These are phyloP conservation scores for Pachypanchax playfairii DNA, from an alignment of 2,113 vertebrate genomes.

Conservation along the genomic window DNA sequence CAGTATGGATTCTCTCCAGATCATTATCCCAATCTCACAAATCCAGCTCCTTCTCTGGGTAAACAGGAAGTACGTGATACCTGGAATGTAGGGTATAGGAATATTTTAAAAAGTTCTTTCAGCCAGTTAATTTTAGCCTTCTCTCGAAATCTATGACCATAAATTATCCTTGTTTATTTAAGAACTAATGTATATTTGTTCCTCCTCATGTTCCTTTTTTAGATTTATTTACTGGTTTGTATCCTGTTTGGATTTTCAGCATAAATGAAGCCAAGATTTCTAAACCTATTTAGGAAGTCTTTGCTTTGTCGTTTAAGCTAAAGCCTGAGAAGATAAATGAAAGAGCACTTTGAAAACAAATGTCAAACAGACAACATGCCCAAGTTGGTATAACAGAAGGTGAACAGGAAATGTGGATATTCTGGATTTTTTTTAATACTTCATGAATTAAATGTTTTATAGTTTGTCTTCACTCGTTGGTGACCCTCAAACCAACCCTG, in stretches of 20 bases:
- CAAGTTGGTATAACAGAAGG: too few species aligned
- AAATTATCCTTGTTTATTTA: conserved; percentile 12
- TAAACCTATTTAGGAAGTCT: conserved; percentile 25
- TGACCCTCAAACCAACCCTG: too few species aligned
- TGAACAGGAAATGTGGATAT: too few species aligned
- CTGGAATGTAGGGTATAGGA: neutral
- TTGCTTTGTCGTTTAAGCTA: conserved; percentile 3
- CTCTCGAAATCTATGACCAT: neutral
- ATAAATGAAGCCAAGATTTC: too few species aligned
- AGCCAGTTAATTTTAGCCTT: neutral
- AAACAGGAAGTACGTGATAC: neutral
- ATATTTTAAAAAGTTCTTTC: neutral
- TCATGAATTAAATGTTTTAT: too few species aligned
- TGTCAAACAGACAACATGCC: too few species aligned
- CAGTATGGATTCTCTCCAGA: conserved; percentile 2
- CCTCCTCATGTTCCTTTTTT: conserved; percentile 34
- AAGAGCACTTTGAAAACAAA: too few species aligned
- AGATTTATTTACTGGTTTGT: conserved; percentile 5
- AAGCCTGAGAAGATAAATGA: conserved; percentile 1
- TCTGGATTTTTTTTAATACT: too few species aligned
- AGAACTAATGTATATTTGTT: conserved; percentile 14
- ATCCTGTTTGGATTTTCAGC: too few species aligned
- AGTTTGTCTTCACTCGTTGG: too few species aligned
- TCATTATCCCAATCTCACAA: neutral
- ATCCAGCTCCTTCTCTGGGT: neutral